Percentiles rank a stretch among this genome's conserved stretches.
Evolutionary conservation across 2,113 vertebrate species (phyloP).

Genomic region (Crypturellus undulatus): DNA sequence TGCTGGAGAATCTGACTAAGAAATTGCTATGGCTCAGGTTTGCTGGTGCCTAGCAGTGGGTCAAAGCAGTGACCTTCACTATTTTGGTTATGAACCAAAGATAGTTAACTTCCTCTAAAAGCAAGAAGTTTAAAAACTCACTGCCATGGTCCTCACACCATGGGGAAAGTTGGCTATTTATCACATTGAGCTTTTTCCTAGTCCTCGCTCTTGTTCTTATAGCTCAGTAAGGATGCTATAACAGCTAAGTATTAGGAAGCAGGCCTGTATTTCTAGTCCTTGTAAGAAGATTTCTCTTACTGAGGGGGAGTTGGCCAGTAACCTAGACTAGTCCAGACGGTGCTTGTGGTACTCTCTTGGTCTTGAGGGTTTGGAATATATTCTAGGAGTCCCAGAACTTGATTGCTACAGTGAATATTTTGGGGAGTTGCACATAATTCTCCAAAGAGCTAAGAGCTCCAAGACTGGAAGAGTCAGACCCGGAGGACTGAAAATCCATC

Average conservation of each 20-base stretch:
- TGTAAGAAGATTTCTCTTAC: neutral
- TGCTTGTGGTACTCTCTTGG: neutral
- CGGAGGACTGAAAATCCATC: neutral
- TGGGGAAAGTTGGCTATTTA: neutral
- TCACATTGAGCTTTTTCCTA: rapidly evolving
- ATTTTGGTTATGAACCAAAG: neutral
- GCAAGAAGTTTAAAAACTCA: neutral
- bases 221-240: neutral
- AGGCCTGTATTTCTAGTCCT: neutral
- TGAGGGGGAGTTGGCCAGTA: neutral
- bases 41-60: neutral
- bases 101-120: neutral
- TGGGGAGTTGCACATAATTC: neutral
- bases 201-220: neutral
- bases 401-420: neutral
- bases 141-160: neutral
- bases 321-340: neutral
- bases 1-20: neutral
- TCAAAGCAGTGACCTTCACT: neutral
- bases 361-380: neutral
- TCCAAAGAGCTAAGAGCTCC: neutral
- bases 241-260: rapidly evolving
- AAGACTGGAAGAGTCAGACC: neutral
- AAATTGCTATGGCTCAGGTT: neutral
- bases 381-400: neutral